These are phyloP conservation scores for Chaetodon trifasciatus DNA, from an alignment of 2,797 vertebrate species.

Conservation along the genomic window DNA sequence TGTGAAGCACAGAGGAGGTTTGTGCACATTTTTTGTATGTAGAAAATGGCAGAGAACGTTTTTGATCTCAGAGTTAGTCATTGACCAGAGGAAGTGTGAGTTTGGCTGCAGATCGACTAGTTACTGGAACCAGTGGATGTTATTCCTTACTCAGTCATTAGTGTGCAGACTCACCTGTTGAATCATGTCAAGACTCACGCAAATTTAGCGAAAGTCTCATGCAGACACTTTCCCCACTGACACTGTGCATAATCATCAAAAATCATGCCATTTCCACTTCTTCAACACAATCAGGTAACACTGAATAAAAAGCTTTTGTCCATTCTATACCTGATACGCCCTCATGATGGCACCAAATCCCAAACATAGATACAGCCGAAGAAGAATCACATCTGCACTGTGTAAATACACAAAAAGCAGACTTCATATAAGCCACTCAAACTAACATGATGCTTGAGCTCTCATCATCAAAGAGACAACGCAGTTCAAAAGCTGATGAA, in stretches of 20 bases:
- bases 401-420: conserved; percentile 24
- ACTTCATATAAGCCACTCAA: conserved; percentile 21
- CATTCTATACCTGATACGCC: conserved; percentile 40
- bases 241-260: conserved; percentile 1
- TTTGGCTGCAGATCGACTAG: conserved; percentile 28
- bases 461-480: conserved; percentile 28
- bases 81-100: conserved; percentile 58
- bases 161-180: conserved; percentile 68
- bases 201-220: conserved; percentile 21
- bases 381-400: neutral
- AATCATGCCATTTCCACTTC: conserved; percentile 10
- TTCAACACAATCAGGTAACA: neutral
- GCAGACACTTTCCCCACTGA: neutral
- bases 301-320: neutral
- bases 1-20: conserved; percentile 31
- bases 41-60: conserved; percentile 64
- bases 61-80: conserved; percentile 73
- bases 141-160: conserved; percentile 53
- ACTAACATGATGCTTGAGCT: conserved; percentile 18
- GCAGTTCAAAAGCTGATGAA: conserved; percentile 37
- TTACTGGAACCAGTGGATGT: conserved; percentile 74
- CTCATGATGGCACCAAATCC: conserved; percentile 73
- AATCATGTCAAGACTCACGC: conserved; percentile 66
- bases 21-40: conserved; percentile 13
- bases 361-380: conserved; percentile 34